A percentile compares a stretch with the other conserved stretches of the same genome.
phyloP scores from a whole-genome alignment of 2,797 vertebrate genomes.

The Amblyopsis hoosieri region DNA sequence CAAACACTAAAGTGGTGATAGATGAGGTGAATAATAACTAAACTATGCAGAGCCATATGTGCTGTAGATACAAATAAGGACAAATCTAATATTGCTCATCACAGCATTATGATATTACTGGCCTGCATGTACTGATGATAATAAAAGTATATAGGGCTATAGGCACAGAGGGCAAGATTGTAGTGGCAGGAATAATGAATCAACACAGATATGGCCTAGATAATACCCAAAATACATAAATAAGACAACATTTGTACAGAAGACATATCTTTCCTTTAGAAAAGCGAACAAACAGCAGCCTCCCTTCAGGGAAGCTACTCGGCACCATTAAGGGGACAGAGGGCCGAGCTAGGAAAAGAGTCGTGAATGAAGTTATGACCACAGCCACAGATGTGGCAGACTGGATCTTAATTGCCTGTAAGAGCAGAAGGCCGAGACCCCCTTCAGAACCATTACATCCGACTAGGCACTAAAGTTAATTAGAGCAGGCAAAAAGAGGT shows the following conservation, averaged over 20 bases:
- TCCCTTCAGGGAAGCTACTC: conserved; percentile 23
- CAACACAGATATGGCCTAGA: conserved; percentile 20
- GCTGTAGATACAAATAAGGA: conserved; percentile 29
- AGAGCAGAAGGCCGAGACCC: conserved; percentile 48
- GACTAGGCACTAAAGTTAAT: conserved; percentile 55
- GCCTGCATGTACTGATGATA: conserved; percentile 44
- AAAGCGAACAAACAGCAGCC: conserved; percentile 17
- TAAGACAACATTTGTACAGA: neutral
- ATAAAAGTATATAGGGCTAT: conserved; percentile 36
- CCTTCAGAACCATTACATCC: conserved; percentile 59
- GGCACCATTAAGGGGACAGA: conserved; percentile 19
- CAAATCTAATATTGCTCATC: conserved; percentile 37
- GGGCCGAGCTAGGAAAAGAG: conserved; percentile 48
- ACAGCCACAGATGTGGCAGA: conserved; percentile 46
- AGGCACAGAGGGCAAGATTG: conserved; percentile 12
- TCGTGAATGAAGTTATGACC: conserved; percentile 69
- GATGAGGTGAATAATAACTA: conserved; percentile 29
- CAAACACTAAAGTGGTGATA: conserved; percentile 15
- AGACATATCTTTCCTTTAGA: too few relatives aligned
- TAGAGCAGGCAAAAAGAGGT: conserved; percentile 53
- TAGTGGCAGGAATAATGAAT: conserved; percentile 25
- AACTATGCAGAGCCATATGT: conserved; percentile 20
- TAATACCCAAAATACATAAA: conserved; percentile 1
- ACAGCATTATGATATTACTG: conserved; percentile 41
- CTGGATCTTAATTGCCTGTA: conserved; percentile 56